These are phyloP conservation scores for Diabrotica virgifera DNA, from an alignment of 1,140 invertebrate genomes.

Conservation along the genomic window DNA sequence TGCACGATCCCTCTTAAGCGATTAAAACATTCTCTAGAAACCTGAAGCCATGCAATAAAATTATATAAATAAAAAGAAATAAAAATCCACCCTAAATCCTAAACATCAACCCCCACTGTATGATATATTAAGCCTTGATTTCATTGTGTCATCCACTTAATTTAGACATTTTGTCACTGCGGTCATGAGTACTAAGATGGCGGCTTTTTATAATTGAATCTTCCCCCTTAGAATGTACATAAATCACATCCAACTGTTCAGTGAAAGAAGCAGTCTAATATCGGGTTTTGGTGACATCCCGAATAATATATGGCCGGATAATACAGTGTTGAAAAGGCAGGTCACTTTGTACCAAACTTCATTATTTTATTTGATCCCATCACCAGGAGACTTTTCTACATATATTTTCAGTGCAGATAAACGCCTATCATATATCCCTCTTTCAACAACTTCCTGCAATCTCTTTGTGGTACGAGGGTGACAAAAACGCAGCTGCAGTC, in stretches of 20 bases:
- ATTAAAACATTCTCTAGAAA: not conserved
- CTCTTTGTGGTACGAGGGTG: conserved; percentile 33
- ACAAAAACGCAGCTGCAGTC: conserved; percentile 36
- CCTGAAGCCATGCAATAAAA: not conserved
- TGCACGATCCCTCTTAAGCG: too few species aligned
- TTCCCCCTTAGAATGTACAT: conserved; percentile 31
- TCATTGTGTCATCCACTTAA: conserved; percentile 20
- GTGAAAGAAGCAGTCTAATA: conserved; percentile 40
- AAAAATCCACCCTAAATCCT: not conserved
- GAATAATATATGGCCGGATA: conserved; percentile 49
- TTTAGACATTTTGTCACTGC: conserved; percentile 28
- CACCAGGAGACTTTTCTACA: conserved; percentile 22
- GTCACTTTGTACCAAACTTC: conserved; percentile 49
- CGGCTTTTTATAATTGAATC: conserved; percentile 40
- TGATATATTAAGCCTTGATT: conserved; percentile 8
- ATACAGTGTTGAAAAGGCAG: conserved; percentile 49
- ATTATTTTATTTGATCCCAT: conserved; percentile 48
- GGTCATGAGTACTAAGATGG: conserved; percentile 38
- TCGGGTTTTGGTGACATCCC: conserved; percentile 41
- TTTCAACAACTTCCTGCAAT: conserved; percentile 9
- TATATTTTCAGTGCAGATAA: conserved; percentile 19
- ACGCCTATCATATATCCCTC: not conserved
- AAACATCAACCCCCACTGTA: not conserved
- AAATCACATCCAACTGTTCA: conserved; percentile 5
- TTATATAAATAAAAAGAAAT: not conserved